These are phyloP conservation scores for Pteropus rufus DNA, from an alignment of 2,797 vertebrate species.

Conservation along the genomic window DNA sequence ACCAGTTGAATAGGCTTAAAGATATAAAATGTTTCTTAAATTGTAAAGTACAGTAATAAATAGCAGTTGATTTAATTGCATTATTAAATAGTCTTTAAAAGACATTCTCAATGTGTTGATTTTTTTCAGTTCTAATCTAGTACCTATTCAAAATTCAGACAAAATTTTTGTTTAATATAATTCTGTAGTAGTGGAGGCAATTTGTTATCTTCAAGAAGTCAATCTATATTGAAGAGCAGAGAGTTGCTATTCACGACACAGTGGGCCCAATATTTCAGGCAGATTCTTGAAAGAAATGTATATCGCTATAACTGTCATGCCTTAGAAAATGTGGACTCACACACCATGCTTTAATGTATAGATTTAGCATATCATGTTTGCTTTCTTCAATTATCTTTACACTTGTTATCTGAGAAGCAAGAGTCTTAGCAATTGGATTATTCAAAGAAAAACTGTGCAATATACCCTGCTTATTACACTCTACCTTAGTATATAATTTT, in stretches of 20 bases:
- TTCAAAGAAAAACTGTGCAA: neutral
- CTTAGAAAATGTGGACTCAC: neutral
- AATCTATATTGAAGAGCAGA: neutral
- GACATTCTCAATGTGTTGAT: neutral
- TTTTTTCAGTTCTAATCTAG: neutral
- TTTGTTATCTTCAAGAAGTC: neutral
- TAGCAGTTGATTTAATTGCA: neutral
- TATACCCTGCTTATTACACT: neutral
- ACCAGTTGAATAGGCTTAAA: neutral
- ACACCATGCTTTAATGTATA: neutral
- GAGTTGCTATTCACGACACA: neutral
- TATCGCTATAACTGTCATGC: neutral
- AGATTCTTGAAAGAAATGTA: neutral
- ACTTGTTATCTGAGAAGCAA: neutral
- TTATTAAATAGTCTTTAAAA: conserved; percentile 3
- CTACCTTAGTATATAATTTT: neutral
- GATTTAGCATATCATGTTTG: neutral
- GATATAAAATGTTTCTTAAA: neutral
- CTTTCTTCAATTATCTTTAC: neutral
- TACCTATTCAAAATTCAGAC: neutral
- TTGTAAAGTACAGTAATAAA: neutral
- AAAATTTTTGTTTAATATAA: neutral
- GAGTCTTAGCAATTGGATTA: neutral
- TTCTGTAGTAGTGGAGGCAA: neutral
- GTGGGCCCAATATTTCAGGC: neutral